Evolutionary conservation across 1,140 invertebrate species (phyloP), one percentile per base, ranked within the genome.

Genomic region (Eufriesea mexicana): DNA sequence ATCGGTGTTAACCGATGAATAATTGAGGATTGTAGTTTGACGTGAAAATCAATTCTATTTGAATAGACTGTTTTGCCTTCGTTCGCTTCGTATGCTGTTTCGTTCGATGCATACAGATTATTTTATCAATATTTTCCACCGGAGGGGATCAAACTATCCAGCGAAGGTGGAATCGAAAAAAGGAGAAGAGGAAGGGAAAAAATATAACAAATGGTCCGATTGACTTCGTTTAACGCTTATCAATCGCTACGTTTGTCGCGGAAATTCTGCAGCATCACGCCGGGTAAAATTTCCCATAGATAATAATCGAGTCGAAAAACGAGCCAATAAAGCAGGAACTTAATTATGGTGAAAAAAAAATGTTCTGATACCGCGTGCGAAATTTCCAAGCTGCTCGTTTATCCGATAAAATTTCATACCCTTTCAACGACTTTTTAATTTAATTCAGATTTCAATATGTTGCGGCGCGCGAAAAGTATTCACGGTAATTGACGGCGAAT

Each of bases 41-140:
- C 28, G 72, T 45, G 72, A 25, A 59, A 74, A 74, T 74, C 55
- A 74, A 74, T 74, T 45, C 16, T 61, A 74, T 42, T 25, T 42
- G 72, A 74, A 61, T 59, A n/a, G 28, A 42, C 9, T 74, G 55
- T 47, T 74, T 59, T 10, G n/a, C 6, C 18, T 57, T 74, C 14
- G 55, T 45, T 42, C 28, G 23, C n/a, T 72, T 74, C 23, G 42
- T 59, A 42, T 47, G 42, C 5, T 20, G 35, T 28, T 20, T 42
- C 42, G 42, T 47, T 61, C 72, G 72, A 61, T 74, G 72, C 42
- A 20, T 28, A 42, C 55, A 47, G 35, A 74, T 74, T 74, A 74
- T 59, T 74, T 74, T 59, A 59, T 61, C 55, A 74, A 59, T 74
- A 59, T 74, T 45, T 25, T 45, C 42, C n/a, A 59, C 47, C 20